Evolutionary conservation across 2,888 invertebrate genomes (phyloP).

Genomic region (Tiliacea aurago): DNA sequence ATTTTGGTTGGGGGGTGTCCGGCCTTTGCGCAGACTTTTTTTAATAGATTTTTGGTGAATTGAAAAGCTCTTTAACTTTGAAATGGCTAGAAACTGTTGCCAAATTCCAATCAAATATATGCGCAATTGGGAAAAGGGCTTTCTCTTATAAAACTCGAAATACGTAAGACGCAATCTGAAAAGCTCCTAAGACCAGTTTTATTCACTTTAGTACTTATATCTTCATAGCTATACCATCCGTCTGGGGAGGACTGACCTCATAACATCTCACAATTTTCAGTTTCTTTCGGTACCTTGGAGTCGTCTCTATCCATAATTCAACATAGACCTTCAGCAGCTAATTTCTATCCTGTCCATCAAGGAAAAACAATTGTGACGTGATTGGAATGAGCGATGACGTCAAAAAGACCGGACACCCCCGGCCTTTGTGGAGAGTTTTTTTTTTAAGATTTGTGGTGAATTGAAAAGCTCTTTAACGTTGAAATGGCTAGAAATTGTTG

Average conservation of each 20-base stretch:
- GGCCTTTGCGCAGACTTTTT: constrained; percentile 26
- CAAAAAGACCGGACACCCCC: no score
- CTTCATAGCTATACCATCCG: no score
- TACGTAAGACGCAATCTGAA: background rate
- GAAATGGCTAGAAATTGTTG: background rate
- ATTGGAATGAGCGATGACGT: no score
- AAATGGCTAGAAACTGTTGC: background rate
- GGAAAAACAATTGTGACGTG: constrained; percentile 46
- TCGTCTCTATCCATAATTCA: background rate
- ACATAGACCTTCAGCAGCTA: background rate
- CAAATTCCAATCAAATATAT: background rate
- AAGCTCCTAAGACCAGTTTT: background rate
- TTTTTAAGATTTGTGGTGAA: constrained; percentile 15
- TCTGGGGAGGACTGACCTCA: background rate
- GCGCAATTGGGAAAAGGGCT: no score
- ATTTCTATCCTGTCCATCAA: background rate
- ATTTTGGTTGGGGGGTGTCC: constrained; percentile 28
- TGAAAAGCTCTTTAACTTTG: background rate
- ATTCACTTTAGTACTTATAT: background rate
- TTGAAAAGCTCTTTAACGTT: background rate
- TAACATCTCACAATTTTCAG: background rate
- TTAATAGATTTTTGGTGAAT: constrained; percentile 15
- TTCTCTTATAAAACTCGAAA: background rate
- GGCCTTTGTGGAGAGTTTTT: constrained; percentile 27
- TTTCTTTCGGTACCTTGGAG: background rate